Percentiles rank a stretch among this genome's conserved stretches.
Conservation (phyloP, 1,140 invertebrate genomes). For the Drosophila asahinai region DNA sequence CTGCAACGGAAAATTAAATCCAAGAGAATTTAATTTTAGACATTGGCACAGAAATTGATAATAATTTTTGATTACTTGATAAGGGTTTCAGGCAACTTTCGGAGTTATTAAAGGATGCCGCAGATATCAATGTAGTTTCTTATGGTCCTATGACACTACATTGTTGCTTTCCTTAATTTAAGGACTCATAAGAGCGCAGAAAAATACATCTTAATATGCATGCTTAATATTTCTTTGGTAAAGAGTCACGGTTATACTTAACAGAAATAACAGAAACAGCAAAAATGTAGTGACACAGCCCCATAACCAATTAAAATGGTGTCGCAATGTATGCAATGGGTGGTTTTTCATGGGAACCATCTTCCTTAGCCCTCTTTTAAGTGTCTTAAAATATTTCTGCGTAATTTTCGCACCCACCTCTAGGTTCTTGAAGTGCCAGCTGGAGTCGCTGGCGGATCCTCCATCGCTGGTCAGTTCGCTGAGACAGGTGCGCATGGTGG, state of each 20-base stretch:
- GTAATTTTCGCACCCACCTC: slow-evolving; percentile 49
- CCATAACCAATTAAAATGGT: background rate
- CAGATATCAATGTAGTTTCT: too few relatives aligned
- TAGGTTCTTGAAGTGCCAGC: slow-evolving; percentile 83
- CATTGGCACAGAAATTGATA: background rate
- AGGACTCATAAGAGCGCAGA: background rate
- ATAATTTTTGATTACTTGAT: background rate
- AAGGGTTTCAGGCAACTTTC: background rate
- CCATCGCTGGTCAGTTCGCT: slow-evolving; percentile 63
- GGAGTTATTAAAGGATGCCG: too few relatives aligned
- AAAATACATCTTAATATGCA: background rate
- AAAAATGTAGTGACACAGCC: background rate
- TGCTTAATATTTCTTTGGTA: background rate
- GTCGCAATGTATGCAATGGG: too few relatives aligned
- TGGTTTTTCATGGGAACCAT: too few relatives aligned
- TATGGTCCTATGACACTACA: background rate
- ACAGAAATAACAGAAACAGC: background rate
- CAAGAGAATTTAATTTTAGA: background rate
- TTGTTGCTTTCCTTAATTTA: background rate
- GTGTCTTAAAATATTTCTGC: too few relatives aligned
- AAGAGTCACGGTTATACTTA: background rate
- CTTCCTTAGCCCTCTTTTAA: too few relatives aligned
- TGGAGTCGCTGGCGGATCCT: slow-evolving; percentile 60
- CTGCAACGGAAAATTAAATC: slow-evolving; percentile 26
- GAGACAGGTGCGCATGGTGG: slow-evolving; percentile 74